Base-by-base conservation (phyloP, 2,888 invertebrate species). In the Omphaloscelis lunosa region DNA sequence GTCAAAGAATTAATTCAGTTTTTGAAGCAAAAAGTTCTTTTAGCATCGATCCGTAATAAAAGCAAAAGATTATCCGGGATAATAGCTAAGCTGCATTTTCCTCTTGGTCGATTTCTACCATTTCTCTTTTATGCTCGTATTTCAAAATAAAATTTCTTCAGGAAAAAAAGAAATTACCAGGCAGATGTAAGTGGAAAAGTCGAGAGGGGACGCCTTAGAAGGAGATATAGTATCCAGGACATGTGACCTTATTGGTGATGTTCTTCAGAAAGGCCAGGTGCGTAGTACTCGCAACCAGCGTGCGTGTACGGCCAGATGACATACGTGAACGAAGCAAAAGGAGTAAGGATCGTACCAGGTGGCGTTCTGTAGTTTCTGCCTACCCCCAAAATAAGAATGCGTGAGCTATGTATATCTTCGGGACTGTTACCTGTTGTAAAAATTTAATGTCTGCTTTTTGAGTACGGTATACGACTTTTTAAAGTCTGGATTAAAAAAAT, bases 31-130 rank as follows among this genome's bases (percentile, higher is more conserved):
- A 29, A 68, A 59, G 53, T 56, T 34, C 6, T 34, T 56, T n/a
- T 45, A 74, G 0, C 56, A 83, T 66, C 27, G 69, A 74, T 17
- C 34, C 69, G 69, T 61, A 29, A 59, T 51, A 34, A 62, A 53
- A 79, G 74, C 41, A 27, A 61, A 61, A 69, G 74, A 69, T 82
- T 79, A 79, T 73, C 39, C 84, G 34, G 65, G 39, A 66, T 79
- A 65, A 79, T 51, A 27, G 45, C 41, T 23, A 53, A 83, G 56
- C 69, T 45, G 79, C 56, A 69, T 83, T 83, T 61, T 68, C 15
- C 23, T 5, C 48, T 53, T 68, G 11, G 63, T 7, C 15, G 59
- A 56, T 65, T 82, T 29, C 17, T 29, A 45, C 48, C 56, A 58
- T 74, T 78, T 74, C 11, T 67, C 61, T 67, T 61, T 66, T 41